These are phyloP conservation scores for Cercopithecus mona DNA, from an alignment of 2,113 vertebrate genomes.

Conservation along the genomic window DNA sequence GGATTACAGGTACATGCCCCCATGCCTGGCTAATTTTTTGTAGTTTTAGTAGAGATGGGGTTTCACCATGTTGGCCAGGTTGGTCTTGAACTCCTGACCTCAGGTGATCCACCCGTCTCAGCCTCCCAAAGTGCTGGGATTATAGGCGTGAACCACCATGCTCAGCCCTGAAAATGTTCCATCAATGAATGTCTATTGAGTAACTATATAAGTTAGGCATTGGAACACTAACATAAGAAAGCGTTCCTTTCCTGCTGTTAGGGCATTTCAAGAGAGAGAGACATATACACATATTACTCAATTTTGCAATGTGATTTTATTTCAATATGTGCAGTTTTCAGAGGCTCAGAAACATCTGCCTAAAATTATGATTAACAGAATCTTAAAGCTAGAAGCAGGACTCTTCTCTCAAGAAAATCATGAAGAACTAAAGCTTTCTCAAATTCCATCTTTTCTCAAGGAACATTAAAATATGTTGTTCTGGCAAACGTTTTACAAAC, in stretches of 20 bases:
- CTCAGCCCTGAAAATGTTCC: too few relatives aligned
- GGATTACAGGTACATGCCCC: too few relatives aligned
- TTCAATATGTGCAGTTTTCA: background rate
- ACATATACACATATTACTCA: background rate
- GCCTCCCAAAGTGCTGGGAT: too few relatives aligned
- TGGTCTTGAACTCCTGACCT: too few relatives aligned
- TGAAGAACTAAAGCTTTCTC: background rate
- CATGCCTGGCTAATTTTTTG: too few relatives aligned
- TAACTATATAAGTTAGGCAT: too few relatives aligned
- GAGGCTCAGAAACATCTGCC: background rate
- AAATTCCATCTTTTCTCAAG: background rate
- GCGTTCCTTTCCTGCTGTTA: background rate
- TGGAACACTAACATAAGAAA: background rate
- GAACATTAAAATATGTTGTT: background rate
- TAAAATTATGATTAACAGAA: background rate
- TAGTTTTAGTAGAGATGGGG: too few relatives aligned
- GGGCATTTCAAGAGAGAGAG: background rate
- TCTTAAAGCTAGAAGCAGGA: background rate
- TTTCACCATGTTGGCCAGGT: too few relatives aligned
- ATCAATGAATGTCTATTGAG: too few relatives aligned
- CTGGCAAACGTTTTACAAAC: background rate
- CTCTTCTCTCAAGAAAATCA: background rate
- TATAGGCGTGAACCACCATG: too few relatives aligned
- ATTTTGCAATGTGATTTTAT: background rate
- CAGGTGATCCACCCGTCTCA: too few relatives aligned